Percentiles rank a stretch among this genome's conserved stretches.
Conservation (phyloP, 92 coral and sea anemone species). For the Zoanthus gigantus region DNA sequence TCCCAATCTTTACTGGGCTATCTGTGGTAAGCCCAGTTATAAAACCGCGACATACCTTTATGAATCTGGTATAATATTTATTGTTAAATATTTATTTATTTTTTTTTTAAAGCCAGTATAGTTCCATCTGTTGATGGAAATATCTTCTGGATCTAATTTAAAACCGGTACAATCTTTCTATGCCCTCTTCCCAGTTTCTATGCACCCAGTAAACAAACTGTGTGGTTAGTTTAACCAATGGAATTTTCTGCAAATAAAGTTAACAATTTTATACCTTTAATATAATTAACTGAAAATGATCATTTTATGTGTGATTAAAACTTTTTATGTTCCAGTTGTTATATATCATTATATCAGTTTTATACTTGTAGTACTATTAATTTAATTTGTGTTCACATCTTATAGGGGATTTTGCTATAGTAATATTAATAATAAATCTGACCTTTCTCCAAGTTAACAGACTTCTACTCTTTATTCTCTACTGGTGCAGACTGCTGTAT, state of each 20-base stretch:
- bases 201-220: conserved; percentile 45
- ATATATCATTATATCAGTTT: not conserved
- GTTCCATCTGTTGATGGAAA: conserved; percentile 36
- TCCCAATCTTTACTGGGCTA: no score
- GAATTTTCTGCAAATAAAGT: not conserved
- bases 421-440: no score
- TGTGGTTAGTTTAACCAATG: conserved; percentile 36
- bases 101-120: conserved; percentile 32
- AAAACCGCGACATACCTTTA: not conserved
- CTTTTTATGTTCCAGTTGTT: not conserved
- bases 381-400: not conserved
- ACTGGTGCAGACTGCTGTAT: no score
- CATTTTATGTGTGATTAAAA: not conserved
- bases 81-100: not conserved
- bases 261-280: not conserved
- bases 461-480: no score
- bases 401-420: not conserved
- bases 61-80: not conserved
- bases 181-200: conserved; percentile 36
- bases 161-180: conserved; percentile 26
- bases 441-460: no score
- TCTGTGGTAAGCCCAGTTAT: no score
- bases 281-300: not conserved
- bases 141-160: not conserved
- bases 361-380: not conserved